Evolutionary conservation across 2,113 vertebrate species (phyloP).

Genomic region (Rhea pennata): DNA sequence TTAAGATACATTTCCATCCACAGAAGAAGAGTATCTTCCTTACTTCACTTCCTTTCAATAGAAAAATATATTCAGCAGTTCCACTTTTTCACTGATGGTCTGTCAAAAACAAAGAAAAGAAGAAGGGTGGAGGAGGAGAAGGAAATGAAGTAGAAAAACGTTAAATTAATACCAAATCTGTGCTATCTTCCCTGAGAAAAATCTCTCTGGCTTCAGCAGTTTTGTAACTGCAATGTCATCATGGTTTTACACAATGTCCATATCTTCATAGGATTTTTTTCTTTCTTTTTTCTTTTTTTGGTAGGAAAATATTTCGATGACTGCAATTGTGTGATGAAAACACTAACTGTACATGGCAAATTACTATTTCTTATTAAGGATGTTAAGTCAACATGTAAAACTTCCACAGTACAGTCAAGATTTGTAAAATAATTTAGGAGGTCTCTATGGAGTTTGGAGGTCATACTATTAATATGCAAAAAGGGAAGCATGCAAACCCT

Average conservation of each 20-base stretch:
- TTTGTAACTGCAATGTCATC: neutral
- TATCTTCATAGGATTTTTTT: fast-evolving
- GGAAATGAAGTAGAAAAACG: neutral
- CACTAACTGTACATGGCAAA: neutral
- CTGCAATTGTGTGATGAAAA: neutral
- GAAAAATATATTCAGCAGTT: neutral
- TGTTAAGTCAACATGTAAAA: neutral
- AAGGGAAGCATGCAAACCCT: fast-evolving
- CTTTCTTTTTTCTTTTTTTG: neutral
- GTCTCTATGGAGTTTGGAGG: fast-evolving
- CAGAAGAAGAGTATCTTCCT: neutral
- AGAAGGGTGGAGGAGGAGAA: neutral
- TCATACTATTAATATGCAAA: neutral
- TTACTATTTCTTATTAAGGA: neutral
- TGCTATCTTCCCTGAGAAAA: neutral
- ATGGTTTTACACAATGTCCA: neutral
- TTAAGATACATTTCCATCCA: neutral
- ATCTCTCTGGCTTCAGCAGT: neutral
- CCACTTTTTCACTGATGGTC: neutral
- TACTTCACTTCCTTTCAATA: neutral
- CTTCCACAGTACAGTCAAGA: neutral
- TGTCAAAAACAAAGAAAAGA: neutral
- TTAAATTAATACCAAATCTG: neutral
- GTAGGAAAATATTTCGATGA: neutral
- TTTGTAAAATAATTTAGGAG: neutral